phyloP scores from a whole-genome alignment of 2,113 vertebrate genomes.

The Paraplagusia blochii region DNA sequence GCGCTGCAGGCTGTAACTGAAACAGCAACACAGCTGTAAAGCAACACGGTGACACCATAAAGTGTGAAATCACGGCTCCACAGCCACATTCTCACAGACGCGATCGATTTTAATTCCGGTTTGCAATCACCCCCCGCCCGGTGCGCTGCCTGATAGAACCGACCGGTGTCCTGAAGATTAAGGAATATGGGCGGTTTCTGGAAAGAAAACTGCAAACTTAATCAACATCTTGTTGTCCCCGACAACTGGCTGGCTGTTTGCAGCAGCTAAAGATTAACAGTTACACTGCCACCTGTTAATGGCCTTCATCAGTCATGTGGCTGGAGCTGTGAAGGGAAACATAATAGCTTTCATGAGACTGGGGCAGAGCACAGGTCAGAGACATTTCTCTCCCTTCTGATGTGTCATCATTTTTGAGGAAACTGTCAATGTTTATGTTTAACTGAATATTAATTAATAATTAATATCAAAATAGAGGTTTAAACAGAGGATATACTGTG shows the following conservation, averaged over 20 bases:
- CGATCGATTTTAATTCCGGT: constrained; percentile 49
- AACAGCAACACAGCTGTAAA: constrained; percentile 20
- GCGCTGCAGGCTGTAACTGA: constrained; percentile 12
- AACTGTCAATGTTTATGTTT: constrained; percentile 2
- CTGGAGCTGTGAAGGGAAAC: constrained; percentile 11
- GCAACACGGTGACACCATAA: constrained; percentile 9
- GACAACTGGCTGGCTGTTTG: neutral
- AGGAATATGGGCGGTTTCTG: neutral
- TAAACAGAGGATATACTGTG: too few species aligned
- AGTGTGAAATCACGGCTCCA: constrained; percentile 18
- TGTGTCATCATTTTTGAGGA: constrained; percentile 26
- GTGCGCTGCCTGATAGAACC: constrained; percentile 3
- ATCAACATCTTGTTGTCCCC: constrained; percentile 7
- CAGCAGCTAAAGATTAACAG: constrained; percentile 33
- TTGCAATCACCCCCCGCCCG: constrained; percentile 21
- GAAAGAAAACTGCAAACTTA: neutral
- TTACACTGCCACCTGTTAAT: constrained; percentile 26
- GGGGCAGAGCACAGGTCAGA: constrained; percentile 29
- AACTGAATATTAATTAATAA: constrained; percentile 12
- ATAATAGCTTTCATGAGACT: constrained; percentile 25
- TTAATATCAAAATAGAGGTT: too few species aligned
- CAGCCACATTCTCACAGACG: neutral
- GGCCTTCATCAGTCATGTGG: constrained; percentile 14
- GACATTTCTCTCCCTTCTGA: constrained; percentile 13
- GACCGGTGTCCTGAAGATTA: neutral